These are phyloP conservation scores for Luidia sarsii DNA, from an alignment of 53 echinoderm and acorn worm genomes.

Conservation along the genomic window DNA sequence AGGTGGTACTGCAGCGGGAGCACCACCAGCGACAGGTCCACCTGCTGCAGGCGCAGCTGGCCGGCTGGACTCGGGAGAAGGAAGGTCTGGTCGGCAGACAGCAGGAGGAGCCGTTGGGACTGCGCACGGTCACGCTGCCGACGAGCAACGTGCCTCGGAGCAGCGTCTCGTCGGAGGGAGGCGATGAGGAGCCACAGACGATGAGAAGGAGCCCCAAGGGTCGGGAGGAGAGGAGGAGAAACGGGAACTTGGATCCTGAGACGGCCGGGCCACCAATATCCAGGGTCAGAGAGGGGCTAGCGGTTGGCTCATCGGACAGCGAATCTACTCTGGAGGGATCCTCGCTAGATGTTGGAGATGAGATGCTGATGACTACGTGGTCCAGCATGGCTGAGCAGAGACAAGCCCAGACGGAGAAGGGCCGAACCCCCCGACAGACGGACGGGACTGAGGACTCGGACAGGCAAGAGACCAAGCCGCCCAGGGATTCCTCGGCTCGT, in stretches of 20 bases:
- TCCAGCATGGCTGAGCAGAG: conserved; percentile 67
- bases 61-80: background rate
- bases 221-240: background rate
- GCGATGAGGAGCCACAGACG: background rate
- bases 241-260: background rate
- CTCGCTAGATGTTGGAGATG: conserved; percentile 7
- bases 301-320: conserved; percentile 5
- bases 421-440: background rate
- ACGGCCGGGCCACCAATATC: background rate
- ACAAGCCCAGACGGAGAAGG: conserved; percentile 37
- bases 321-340: conserved; percentile 22
- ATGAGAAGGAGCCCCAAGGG: conserved; percentile 12
- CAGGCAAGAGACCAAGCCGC: background rate
- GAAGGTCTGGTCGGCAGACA: conserved; percentile 18
- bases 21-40: conserved; percentile 78
- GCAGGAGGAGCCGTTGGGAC: conserved; percentile 19
- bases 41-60: conserved; percentile 60
- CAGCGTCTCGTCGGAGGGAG: background rate
- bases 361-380: conserved; percentile 79
- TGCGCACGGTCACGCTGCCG: too few relatives aligned
- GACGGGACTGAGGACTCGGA: background rate
- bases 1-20: conserved; percentile 64
- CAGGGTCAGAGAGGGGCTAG: background rate
- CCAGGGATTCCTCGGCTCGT: background rate
- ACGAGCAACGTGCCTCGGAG: background rate